These are phyloP conservation scores for Cyclina sinensis DNA, from an alignment of 1,140 invertebrate species.

Conservation along the genomic window DNA sequence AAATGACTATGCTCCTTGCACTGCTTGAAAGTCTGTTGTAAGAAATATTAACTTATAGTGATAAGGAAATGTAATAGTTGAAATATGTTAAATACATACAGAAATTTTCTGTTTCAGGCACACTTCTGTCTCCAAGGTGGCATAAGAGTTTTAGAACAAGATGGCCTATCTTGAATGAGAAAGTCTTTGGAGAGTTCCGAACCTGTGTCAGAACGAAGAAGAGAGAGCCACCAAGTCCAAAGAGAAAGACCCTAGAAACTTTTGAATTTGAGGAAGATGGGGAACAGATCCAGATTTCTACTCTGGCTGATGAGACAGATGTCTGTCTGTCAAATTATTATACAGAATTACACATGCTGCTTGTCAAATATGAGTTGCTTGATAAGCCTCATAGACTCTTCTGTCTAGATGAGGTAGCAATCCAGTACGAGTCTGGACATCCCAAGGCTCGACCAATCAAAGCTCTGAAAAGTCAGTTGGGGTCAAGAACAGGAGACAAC, in stretches of 20 bases:
- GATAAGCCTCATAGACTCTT: constrained; percentile 55
- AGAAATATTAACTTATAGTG: too few species aligned
- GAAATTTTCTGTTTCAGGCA: neutral
- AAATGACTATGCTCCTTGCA: too few species aligned
- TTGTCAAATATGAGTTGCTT: constrained; percentile 58
- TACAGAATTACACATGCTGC: constrained; percentile 44
- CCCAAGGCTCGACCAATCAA: constrained; percentile 59
- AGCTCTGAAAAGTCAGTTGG: constrained; percentile 39
- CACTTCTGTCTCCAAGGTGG: constrained; percentile 59
- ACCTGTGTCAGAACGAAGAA: constrained; percentile 47
- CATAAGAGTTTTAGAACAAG: constrained; percentile 62
- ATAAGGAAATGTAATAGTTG: too few species aligned
- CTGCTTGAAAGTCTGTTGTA: too few species aligned
- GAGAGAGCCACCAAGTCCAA: constrained; percentile 33
- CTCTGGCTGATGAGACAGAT: constrained; percentile 55
- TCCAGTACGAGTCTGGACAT: constrained; percentile 62
- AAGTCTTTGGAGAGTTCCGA: constrained; percentile 57
- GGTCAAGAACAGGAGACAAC: constrained; percentile 58
- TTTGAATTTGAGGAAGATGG: constrained; percentile 66
- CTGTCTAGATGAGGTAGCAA: constrained; percentile 59
- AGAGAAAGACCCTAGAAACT: constrained; percentile 51
- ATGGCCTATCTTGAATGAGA: constrained; percentile 63
- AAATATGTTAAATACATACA: too few species aligned
- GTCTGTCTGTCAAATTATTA: constrained; percentile 59
- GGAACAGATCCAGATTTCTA: constrained; percentile 63